Conservation (phyloP, 2,888 invertebrate species). For the Alitta virens region DNA sequence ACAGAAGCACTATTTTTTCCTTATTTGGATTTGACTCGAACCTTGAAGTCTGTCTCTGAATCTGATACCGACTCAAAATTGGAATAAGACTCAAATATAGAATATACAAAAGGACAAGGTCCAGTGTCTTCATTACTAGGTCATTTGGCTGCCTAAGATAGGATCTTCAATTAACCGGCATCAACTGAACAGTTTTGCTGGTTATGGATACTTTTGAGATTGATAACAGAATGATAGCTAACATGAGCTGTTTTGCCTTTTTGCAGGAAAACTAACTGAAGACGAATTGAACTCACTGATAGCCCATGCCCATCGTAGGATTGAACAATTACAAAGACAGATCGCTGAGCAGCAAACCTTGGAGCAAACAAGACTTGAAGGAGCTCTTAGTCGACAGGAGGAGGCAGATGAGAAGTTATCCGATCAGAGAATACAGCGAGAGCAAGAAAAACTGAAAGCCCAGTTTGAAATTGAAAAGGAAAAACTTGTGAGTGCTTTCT, state of each 20-base stretch:
- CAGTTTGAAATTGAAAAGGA: conserved; percentile 70
- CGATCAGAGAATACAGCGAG: conserved; percentile 65
- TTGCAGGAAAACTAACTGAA: conserved; percentile 61
- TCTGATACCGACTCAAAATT: no score
- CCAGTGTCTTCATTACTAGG: no score
- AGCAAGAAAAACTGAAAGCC: conserved; percentile 69
- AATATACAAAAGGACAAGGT: no score
- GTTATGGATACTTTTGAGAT: no score
- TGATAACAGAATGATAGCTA: no score
- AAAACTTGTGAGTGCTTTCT: conserved; percentile 57
- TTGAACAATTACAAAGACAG: conserved; percentile 76
- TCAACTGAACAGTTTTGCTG: no score
- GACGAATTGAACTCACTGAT: conserved; percentile 76
- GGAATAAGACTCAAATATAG: no score
- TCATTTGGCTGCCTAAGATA: no score
- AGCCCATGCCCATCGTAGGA: conserved; percentile 74
- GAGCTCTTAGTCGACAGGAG: conserved; percentile 66
- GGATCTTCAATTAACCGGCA: no score
- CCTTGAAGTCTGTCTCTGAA: no score
- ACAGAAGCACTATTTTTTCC: no score
- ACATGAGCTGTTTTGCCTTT: not conserved
- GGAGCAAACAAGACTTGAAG: conserved; percentile 56
- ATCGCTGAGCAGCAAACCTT: conserved; percentile 68
- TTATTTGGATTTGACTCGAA: no score
- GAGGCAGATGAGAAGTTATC: conserved; percentile 63